Evolutionary conservation across 1,140 invertebrate species (phyloP).

Genomic region (Microplitis mediator): DNA sequence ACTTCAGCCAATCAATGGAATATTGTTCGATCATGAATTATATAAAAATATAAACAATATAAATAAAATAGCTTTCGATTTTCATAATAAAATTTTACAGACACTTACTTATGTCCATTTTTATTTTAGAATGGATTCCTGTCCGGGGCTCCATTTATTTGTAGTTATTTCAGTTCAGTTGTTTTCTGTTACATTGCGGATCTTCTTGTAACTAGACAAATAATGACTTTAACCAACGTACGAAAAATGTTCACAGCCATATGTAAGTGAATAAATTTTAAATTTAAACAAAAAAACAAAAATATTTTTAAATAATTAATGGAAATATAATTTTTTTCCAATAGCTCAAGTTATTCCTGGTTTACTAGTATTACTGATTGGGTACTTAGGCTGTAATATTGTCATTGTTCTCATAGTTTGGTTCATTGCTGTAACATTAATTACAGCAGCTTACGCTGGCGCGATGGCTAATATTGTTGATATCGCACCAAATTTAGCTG

Average conservation of each 20-base stretch:
- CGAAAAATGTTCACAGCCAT: constrained; percentile 73
- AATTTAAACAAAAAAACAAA: not conserved
- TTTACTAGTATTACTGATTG: constrained; percentile 69
- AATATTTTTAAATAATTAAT: not conserved
- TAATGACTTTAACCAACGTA: constrained; percentile 69
- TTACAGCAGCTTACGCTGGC: constrained; percentile 75
- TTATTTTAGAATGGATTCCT: constrained; percentile 68
- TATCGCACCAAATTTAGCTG: constrained; percentile 74
- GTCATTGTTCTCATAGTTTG: constrained; percentile 67
- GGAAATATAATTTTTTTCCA: constrained; percentile 28
- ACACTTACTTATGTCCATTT: not conserved
- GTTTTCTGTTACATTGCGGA: constrained; percentile 75
- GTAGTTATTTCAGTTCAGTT: constrained; percentile 73
- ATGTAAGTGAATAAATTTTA: constrained; percentile 54
- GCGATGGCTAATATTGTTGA: constrained; percentile 80
- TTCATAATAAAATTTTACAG: too few species aligned
- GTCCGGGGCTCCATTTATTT: constrained; percentile 72
- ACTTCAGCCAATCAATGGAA: too few species aligned
- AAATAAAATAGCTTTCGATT: not conserved
- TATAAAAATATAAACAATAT: too few species aligned
- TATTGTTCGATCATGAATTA: too few species aligned
- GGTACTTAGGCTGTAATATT: constrained; percentile 71
- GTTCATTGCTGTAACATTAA: constrained; percentile 74
- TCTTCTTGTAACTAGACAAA: constrained; percentile 65
- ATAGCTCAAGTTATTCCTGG: constrained; percentile 73